A percentile compares a stretch with the other conserved stretches of the same genome.
phyloP scores from a whole-genome alignment of 2,888 invertebrate species.

The Agelastica alni region DNA sequence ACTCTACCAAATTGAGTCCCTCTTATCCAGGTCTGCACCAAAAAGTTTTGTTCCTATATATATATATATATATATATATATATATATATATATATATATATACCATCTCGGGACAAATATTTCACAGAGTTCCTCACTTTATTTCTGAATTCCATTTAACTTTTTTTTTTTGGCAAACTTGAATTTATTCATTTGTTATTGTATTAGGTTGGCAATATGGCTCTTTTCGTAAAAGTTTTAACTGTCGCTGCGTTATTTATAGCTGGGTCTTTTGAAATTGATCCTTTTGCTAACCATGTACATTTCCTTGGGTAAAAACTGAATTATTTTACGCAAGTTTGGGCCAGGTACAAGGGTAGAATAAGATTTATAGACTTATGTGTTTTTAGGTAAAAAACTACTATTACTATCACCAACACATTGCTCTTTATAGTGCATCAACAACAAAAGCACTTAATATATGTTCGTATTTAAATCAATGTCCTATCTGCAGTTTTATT shows the following conservation, averaged over 20 bases:
- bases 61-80: no score
- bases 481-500: no score
- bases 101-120: conserved; percentile 12
- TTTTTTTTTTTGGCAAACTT: conserved; percentile 21
- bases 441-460: no score
- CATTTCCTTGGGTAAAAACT: conserved; percentile 17
- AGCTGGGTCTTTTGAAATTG: conserved; percentile 18
- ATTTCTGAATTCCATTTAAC: conserved; percentile 25
- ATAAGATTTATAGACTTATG: no score
- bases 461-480: no score
- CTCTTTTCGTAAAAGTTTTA: conserved; percentile 20
- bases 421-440: no score
- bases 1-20: conserved; percentile 5
- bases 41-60: no score
- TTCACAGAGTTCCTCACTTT: conserved; percentile 12
- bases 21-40: conserved; percentile 1
- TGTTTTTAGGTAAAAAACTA: no score
- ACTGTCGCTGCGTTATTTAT: conserved; percentile 20
- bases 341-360: no score
- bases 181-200: conserved; percentile 25
- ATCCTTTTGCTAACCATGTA: conserved; percentile 24
- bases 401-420: no score
- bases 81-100: no score
- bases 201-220: conserved; percentile 22
- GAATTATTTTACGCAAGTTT: no score